Conservation (phyloP, 2,113 vertebrate genomes). For the Prochilodus magdalenae region DNA sequence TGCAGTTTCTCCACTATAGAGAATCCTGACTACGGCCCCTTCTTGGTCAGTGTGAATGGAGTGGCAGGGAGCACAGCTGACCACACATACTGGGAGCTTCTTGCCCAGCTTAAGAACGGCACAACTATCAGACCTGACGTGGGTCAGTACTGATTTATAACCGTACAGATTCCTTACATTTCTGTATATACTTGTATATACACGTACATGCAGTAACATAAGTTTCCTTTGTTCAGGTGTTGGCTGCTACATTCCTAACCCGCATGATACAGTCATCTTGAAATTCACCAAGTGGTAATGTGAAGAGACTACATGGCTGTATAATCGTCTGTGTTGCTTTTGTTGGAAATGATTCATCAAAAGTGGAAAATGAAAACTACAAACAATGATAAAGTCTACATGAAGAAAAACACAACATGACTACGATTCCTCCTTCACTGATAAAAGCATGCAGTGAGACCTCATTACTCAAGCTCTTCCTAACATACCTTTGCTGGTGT, state of each 20-base stretch:
- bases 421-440: too few species aligned
- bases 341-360: neutral
- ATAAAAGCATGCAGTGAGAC: neutral
- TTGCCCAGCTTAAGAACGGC: conserved; percentile 26
- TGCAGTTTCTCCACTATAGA: conserved; percentile 34
- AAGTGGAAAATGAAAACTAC: neutral
- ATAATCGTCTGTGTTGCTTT: neutral
- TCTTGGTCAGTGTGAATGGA: conserved; percentile 54
- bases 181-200: neutral
- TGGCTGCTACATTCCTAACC: conserved; percentile 40
- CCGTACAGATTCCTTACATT: neutral
- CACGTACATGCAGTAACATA: neutral
- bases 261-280: conserved; percentile 29
- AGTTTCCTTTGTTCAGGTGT: conserved; percentile 30
- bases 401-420: neutral
- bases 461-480: neutral
- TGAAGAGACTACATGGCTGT: neutral
- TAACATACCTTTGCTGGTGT: neutral
- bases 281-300: conserved; percentile 20
- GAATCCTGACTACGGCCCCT: conserved; percentile 48
- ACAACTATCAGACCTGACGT: conserved; percentile 44
- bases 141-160: conserved; percentile 48
- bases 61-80: conserved; percentile 14
- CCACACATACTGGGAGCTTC: conserved; percentile 54
- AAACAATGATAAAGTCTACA: neutral